Base-by-base conservation (phyloP, 2,797 vertebrate species). In the Microctenopoma lineatum region DNA sequence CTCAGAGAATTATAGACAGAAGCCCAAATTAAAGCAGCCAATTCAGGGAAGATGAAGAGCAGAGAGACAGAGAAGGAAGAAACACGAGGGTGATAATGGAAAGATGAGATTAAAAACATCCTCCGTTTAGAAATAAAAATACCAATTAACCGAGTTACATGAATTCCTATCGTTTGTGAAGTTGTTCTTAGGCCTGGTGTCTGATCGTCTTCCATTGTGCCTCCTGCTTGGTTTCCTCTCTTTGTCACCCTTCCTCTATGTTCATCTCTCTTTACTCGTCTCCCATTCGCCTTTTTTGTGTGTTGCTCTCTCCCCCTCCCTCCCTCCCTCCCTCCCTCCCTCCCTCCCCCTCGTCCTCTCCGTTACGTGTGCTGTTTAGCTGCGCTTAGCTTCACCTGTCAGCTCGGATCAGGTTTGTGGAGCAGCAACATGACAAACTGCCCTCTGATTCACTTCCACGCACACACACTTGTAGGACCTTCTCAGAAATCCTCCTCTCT, bases 311-410 rank as follows among this genome's bases (percentile, higher is more conserved):
- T 67, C 51, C 44, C 51, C 44, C 18, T 65, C 77, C 59, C 67
- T 80, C 75, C 66, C 53, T 3, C 0, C 66, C 39, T 48, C 65
- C 10, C 27, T 27, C 21, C 38, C 61, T 41, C 51, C 12, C 45
- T 16, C 60, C 29, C 56, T 42, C 56, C 64, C 66, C 16, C 63
- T 74, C 62, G 15, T 57, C 14, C 70, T 75, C 75, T 74, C 50
- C 75, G 81, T 90, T 87, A 85, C 85, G 84, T 82, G 86, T 90
- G 87, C 86, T 90, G 87, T 92, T 91, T 92, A 92, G 89, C 87
- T 84, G 85, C 83, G 86, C 90, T 93, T 92, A 93, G 91, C 90
- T 92, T 91, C 91, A 93, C 92, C 92, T 94, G 93, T 94, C 93
- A 94, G 86, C 89, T 91, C 48, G 67, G 82, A 94, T 94, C 91